A percentile compares a stretch with the other conserved stretches of the same genome.
Evolutionary conservation across 2,113 vertebrate genomes (phyloP).

Genomic region (Xenopus tropicalis): DNA sequence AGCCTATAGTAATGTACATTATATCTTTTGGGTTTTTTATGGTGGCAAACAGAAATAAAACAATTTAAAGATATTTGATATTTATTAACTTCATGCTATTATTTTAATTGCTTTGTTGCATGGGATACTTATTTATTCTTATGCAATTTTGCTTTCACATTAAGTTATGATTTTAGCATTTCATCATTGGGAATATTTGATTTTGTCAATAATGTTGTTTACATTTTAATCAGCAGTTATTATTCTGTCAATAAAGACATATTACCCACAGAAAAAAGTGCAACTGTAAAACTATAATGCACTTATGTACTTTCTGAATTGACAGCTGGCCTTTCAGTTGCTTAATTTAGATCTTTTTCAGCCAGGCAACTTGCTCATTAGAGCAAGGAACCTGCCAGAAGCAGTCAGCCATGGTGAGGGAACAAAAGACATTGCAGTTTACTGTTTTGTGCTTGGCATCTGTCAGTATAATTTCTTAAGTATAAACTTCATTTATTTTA

Average conservation of each 20-base stretch:
- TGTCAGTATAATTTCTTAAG: conserved; percentile 40
- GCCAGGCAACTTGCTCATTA: conserved; percentile 51
- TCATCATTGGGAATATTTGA: too few species aligned
- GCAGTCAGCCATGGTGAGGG: conserved; percentile 45
- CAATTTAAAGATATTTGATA: too few species aligned
- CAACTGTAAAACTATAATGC: conserved; percentile 41
- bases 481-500: conserved; percentile 31
- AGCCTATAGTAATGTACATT: too few species aligned
- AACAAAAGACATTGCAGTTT: conserved; percentile 51
- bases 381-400: conserved; percentile 51
- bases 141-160: too few species aligned
- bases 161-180: too few species aligned
- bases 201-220: too few species aligned
- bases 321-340: conserved; percentile 48
- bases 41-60: too few species aligned
- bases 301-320: conserved; percentile 41
- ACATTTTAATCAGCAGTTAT: not conserved
- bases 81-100: too few species aligned
- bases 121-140: too few species aligned
- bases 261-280: conserved; percentile 22
- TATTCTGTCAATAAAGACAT: not conserved
- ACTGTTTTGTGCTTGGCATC: conserved; percentile 22
- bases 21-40: too few species aligned
- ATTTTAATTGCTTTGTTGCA: too few species aligned
- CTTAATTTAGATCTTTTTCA: conserved; percentile 49